phyloP scores from a whole-genome alignment of 64 coral and sea anemone genomes.

The Montipora sp. region DNA sequence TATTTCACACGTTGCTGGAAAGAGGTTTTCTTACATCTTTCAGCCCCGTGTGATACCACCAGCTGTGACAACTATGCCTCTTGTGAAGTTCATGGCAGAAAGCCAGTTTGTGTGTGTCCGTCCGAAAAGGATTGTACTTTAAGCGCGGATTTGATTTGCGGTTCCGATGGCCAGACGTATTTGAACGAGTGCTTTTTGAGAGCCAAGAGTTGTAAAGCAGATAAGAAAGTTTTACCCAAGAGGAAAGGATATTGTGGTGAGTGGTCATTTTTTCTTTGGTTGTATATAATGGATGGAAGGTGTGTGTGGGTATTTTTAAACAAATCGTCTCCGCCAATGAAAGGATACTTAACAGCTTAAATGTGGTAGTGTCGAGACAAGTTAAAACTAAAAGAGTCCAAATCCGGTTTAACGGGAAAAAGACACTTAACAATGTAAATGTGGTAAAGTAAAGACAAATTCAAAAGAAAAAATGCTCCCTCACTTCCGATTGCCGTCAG shows the following conservation, averaged over 20 bases:
- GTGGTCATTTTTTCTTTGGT: neutral
- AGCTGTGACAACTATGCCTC: conserved; percentile 35
- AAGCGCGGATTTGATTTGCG: conserved; percentile 62
- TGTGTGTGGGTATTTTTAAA: too few species aligned
- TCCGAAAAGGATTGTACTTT: conserved; percentile 36
- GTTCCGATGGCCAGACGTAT: conserved; percentile 76
- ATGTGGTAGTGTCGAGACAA: too few species aligned
- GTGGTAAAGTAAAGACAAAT: too few species aligned
- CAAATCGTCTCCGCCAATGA: too few species aligned
- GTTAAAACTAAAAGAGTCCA: too few species aligned
- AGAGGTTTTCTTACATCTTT: neutral
- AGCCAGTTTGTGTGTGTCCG: conserved; percentile 47
- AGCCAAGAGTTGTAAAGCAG: conserved; percentile 74
- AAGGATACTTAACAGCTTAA: too few species aligned
- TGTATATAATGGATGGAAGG: neutral
- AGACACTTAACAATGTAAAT: too few species aligned
- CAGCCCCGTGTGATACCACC: conserved; percentile 45
- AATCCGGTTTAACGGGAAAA: too few species aligned
- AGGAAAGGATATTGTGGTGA: conserved; percentile 86
- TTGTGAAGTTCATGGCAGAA: conserved; percentile 15
- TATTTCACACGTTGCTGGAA: neutral
- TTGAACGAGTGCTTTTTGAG: conserved; percentile 80
- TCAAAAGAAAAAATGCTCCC: too few species aligned
- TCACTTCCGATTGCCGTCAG: too few species aligned
- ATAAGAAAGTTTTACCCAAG: conserved; percentile 47